Conservation (phyloP, 2,797 vertebrate species). For the Eulemur albifrons region DNA sequence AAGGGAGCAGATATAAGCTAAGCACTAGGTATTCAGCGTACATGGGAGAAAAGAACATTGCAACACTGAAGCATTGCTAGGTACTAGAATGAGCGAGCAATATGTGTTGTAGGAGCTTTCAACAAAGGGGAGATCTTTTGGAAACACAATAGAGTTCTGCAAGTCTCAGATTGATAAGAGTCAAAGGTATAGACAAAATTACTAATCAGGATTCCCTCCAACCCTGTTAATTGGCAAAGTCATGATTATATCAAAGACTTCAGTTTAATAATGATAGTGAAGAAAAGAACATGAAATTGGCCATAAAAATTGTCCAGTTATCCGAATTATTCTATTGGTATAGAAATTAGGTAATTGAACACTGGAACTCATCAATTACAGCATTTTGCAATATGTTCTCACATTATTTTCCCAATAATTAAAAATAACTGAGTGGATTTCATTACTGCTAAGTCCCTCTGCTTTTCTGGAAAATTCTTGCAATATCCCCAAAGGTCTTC, state of each 20-base stretch:
- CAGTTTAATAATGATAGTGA: background rate
- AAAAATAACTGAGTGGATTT: constrained; percentile 18
- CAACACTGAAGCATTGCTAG: background rate
- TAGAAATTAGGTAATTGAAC: constrained; percentile 30
- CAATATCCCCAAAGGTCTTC: background rate
- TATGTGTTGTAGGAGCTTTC: background rate
- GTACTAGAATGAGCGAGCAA: background rate
- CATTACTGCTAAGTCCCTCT: background rate
- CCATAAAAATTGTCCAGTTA: constrained; percentile 4
- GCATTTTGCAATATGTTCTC: constrained; percentile 29
- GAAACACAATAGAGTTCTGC: background rate
- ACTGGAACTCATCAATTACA: background rate
- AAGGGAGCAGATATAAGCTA: background rate
- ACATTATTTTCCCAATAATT: constrained; percentile 32
- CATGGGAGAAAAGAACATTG: background rate
- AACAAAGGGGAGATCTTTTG: background rate
- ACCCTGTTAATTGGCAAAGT: background rate
- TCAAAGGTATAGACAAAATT: background rate
- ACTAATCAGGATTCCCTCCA: background rate
- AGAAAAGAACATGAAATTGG: constrained; percentile 38
- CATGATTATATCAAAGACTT: background rate
- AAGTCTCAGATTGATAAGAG: background rate
- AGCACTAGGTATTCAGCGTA: background rate
- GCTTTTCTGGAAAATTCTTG: constrained; percentile 20
- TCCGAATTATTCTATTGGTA: background rate